Evolutionary conservation across 2,113 vertebrate species (phyloP).

Genomic region (Eupsittula cactorum): DNA sequence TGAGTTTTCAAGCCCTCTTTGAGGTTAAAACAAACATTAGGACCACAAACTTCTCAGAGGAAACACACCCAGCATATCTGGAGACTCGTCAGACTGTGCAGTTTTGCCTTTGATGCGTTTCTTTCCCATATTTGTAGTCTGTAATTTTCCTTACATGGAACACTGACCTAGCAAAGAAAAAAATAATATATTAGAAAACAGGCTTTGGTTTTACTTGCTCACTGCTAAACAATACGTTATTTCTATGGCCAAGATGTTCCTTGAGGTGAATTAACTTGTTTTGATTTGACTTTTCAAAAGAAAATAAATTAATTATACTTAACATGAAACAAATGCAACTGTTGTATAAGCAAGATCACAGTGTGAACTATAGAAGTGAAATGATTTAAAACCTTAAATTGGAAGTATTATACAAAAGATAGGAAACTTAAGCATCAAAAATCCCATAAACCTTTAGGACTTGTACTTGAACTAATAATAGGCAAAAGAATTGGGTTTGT

Average conservation of each 20-base stretch:
- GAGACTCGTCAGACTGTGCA: constrained; percentile 51
- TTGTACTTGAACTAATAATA: neutral
- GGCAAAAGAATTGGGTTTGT: neutral
- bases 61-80: constrained; percentile 65
- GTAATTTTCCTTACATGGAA: constrained; percentile 59
- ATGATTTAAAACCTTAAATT: neutral
- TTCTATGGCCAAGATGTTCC: neutral
- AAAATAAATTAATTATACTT: neutral
- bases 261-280: neutral
- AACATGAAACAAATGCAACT: neutral
- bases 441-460: neutral
- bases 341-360: neutral
- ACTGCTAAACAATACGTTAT: neutral
- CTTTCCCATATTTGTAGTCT: constrained; percentile 74
- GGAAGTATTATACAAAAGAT: neutral
- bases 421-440: neutral
- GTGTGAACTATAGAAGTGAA: neutral
- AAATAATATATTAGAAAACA: neutral
- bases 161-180: constrained; percentile 55
- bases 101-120: constrained; percentile 77
- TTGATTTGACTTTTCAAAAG: neutral
- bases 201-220: neutral
- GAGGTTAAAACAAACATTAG: neutral
- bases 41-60: neutral
- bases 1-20: neutral